phyloP scores from a whole-genome alignment of 2,888 invertebrate species.

The Metopia argyrocephala region DNA sequence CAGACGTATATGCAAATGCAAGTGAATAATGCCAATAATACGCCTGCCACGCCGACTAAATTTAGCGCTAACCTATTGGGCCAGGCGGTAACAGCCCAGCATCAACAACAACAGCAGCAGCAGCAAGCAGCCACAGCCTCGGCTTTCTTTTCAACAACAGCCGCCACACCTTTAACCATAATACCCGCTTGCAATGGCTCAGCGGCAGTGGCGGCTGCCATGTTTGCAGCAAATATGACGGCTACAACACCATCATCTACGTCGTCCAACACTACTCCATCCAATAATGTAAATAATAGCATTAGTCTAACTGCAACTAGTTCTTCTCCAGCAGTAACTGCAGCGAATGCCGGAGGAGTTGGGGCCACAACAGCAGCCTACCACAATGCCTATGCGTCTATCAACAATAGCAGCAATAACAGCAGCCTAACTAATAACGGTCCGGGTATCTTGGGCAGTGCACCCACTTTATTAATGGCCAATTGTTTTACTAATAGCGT shows the following conservation, averaged over 20 bases:
- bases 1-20: constrained; percentile 77
- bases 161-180: constrained; percentile 73
- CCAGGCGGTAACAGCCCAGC: constrained; percentile 58
- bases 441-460: constrained; percentile 55
- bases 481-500: constrained; percentile 22
- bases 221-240: constrained; percentile 73
- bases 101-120: constrained; percentile 64
- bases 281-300: constrained; percentile 78
- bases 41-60: constrained; percentile 74
- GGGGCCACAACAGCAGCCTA: constrained; percentile 23
- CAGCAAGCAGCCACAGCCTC: constrained; percentile 52
- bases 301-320: constrained; percentile 78
- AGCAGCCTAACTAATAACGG: constrained; percentile 30
- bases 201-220: constrained; percentile 71
- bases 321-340: constrained; percentile 72
- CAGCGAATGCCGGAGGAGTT: constrained; percentile 59
- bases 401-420: constrained; percentile 32
- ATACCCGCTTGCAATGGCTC: constrained; percentile 73
- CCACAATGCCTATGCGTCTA: constrained; percentile 37
- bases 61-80: constrained; percentile 63
- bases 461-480: constrained; percentile 30
- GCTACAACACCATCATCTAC: constrained; percentile 68
- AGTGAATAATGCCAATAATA: constrained; percentile 72
- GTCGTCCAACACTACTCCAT: constrained; percentile 70
- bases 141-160: constrained; percentile 69